These are phyloP conservation scores for Lophochroa leadbeateri DNA, from an alignment of 2,113 vertebrate genomes.

Conservation along the genomic window DNA sequence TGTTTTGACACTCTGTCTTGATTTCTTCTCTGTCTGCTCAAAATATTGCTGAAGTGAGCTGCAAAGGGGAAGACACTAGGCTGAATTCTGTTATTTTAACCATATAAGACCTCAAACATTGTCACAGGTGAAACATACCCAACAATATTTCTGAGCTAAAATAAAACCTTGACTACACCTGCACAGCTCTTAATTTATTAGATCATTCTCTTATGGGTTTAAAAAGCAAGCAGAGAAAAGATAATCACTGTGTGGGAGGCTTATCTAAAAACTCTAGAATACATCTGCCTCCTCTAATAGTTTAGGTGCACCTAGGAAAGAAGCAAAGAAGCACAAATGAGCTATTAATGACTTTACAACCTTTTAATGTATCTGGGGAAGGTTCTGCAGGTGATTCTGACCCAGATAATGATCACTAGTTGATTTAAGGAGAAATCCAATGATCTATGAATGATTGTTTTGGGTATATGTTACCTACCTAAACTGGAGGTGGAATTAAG, in stretches of 20 bases:
- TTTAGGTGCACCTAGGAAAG: neutral
- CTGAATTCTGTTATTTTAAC: neutral
- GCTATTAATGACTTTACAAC: neutral
- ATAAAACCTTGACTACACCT: neutral
- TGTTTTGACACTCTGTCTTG: neutral
- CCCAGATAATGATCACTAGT: neutral
- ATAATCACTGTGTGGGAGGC: neutral
- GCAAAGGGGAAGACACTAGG: neutral
- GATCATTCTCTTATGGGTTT: neutral
- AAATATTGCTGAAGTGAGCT: neutral
- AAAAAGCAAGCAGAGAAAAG: neutral
- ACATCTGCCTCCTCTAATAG: neutral
- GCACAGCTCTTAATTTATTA: neutral
- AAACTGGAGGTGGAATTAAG: neutral
- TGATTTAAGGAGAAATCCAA: neutral
- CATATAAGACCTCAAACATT: neutral
- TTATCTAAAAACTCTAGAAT: neutral
- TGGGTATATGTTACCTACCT: neutral
- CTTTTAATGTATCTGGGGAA: neutral
- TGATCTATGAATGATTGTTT: neutral
- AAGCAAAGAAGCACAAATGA: neutral
- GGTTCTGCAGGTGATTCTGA: neutral
- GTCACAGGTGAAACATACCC: neutral
- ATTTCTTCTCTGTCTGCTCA: neutral
- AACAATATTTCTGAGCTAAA: neutral